A percentile compares a stretch with the other conserved stretches of the same genome.
Conservation (phyloP, 1,140 invertebrate genomes). For the Drosophila varians region DNA sequence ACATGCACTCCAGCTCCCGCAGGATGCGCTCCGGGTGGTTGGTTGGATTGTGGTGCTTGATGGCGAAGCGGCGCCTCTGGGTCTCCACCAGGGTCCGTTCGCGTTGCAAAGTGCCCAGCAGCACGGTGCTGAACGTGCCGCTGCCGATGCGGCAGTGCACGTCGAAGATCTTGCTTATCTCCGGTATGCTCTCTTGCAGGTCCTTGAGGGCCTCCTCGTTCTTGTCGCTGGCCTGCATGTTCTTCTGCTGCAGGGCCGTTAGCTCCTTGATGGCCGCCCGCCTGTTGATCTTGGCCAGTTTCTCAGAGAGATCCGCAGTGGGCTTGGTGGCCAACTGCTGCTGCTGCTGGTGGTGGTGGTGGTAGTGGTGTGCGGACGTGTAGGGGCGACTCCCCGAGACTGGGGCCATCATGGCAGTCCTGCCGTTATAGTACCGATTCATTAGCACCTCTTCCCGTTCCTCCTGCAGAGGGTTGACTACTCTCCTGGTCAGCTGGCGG, state of each 20-base stretch:
- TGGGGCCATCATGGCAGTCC: not conserved
- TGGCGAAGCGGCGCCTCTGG: conserved; percentile 87
- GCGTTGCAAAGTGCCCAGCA: conserved; percentile 88
- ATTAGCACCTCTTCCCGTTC: conserved; percentile 1
- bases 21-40: conserved; percentile 90
- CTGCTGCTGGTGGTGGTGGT: not conserved
- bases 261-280: conserved; percentile 52
- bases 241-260: conserved; percentile 32
- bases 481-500: not conserved
- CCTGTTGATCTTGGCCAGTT: conserved; percentile 31
- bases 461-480: not conserved
- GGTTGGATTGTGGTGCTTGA: conserved; percentile 94
- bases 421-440: conserved; percentile 19
- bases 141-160: conserved; percentile 89
- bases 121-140: conserved; percentile 94
- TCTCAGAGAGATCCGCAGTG: conserved; percentile 40
- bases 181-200: conserved; percentile 85
- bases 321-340: not conserved
- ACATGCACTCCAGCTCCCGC: conserved; percentile 90
- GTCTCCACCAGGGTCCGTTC: conserved; percentile 82
- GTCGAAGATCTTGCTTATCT: conserved; percentile 87
- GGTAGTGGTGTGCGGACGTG: too few relatives aligned
- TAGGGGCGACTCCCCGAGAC: not conserved
- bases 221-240: conserved; percentile 40
- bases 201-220: conserved; percentile 84